Conservation (phyloP, 2,797 vertebrate species). For the Arrhamphus sclerolepis region DNA sequence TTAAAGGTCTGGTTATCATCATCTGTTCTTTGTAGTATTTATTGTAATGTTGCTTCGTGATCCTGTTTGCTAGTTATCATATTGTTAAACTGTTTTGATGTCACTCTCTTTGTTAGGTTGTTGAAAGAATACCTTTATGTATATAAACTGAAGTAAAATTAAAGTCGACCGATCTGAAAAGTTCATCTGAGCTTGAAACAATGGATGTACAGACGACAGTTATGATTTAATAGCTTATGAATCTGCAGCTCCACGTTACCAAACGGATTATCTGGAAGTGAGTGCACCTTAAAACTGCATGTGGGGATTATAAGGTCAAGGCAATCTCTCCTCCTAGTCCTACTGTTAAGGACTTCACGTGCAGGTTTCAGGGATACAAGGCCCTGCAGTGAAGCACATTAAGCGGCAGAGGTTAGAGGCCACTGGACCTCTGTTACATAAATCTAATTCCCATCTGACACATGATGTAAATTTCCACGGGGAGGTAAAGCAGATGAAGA, state of each 20-base stretch:
- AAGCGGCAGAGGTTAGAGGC: conserved; percentile 39
- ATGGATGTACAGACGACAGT: not conserved
- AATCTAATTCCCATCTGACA: conserved; percentile 48
- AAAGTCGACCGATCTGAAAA: no score
- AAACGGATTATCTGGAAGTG: conserved; percentile 33
- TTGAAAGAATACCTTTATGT: no score
- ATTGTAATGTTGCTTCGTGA: no score
- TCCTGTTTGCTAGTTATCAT: no score
- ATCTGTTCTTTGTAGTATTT: no score
- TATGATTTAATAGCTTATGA: not conserved
- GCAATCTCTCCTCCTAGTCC: conserved; percentile 37
- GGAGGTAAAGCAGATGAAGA: conserved; percentile 35
- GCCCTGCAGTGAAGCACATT: conserved; percentile 31
- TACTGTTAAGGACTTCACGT: conserved; percentile 39
- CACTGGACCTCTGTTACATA: conserved; percentile 15
- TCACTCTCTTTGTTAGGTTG: no score
- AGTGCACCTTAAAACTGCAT: conserved; percentile 48
- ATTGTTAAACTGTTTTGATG: no score
- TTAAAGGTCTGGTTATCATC: no score
- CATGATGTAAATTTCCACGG: conserved; percentile 41
- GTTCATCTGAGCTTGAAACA: no score
- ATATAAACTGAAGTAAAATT: no score
- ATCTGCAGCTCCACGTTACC: conserved; percentile 20
- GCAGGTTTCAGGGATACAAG: conserved; percentile 43
- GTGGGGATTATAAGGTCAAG: conserved; percentile 47